These are phyloP conservation scores for Enhydra lutris DNA, from an alignment of 2,113 vertebrate species.

Conservation along the genomic window DNA sequence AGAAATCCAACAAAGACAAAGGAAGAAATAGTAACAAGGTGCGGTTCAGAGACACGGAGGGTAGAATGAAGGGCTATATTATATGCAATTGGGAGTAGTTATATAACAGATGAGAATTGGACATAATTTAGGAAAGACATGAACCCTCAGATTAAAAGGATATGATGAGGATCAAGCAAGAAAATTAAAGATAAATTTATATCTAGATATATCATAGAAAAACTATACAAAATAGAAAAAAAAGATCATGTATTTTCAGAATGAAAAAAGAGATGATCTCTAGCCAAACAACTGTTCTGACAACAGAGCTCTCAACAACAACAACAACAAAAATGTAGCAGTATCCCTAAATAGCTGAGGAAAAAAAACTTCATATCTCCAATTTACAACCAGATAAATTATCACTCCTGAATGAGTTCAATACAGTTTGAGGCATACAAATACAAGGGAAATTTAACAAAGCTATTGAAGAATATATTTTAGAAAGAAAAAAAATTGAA, in stretches of 20 bases:
- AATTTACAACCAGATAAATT: conserved; percentile 20
- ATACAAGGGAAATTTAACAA: background rate
- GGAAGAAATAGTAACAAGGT: background rate
- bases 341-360: background rate
- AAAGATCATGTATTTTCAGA: background rate
- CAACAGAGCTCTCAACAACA: background rate
- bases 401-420: background rate
- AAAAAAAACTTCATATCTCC: background rate
- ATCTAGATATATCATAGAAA: background rate
- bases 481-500: background rate
- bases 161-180: background rate
- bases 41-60: background rate
- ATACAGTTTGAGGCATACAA: background rate
- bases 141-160: background rate
- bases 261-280: background rate
- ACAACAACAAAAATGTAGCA: background rate
- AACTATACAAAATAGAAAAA: background rate
- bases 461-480: background rate
- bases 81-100: background rate
- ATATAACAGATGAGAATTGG: background rate
- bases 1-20: conserved; percentile 9
- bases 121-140: background rate
- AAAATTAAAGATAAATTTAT: background rate
- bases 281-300: background rate
- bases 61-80: background rate